A percentile compares a stretch with the other conserved stretches of the same genome.
phyloP scores from a whole-genome alignment of 2,113 vertebrate genomes.

The Lagopus leucura region DNA sequence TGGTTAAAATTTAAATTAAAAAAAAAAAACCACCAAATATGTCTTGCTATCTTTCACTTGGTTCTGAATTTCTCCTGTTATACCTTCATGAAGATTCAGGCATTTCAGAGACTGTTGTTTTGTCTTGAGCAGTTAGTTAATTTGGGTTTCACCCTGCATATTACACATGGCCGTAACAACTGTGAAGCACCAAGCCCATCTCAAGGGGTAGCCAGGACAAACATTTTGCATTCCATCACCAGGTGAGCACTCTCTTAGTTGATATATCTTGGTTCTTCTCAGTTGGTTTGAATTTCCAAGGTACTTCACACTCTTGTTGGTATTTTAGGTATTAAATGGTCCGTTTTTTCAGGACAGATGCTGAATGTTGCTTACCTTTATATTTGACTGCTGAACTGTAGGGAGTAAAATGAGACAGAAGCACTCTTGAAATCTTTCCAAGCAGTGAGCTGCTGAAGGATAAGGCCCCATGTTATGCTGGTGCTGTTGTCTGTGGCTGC shows the following conservation, averaged over 20 bases:
- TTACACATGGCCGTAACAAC: not conserved
- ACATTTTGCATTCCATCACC: not conserved
- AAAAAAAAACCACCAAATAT: not conserved
- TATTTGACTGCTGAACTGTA: not conserved
- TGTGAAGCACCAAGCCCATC: not conserved
- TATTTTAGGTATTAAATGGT: not conserved
- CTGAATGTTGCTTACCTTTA: not conserved
- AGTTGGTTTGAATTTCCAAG: not conserved
- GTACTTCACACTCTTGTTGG: not conserved
- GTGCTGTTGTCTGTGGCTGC: not conserved
- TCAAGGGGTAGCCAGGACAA: not conserved
- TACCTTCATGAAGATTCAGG: not conserved
- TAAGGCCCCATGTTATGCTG: not conserved
- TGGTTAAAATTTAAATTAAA: not conserved
- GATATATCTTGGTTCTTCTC: not conserved
- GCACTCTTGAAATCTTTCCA: not conserved
- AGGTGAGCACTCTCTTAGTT: not conserved
- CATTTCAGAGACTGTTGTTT: not conserved
- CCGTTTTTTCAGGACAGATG: not conserved
- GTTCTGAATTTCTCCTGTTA: constrained; percentile 8
- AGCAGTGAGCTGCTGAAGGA: not conserved
- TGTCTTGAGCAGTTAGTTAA: not conserved
- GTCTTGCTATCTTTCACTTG: not conserved
- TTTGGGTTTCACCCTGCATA: not conserved
- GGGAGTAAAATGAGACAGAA: not conserved